These are phyloP conservation scores for Cephus pulcher DNA, from an alignment of 2,888 invertebrate species.

Conservation along the genomic window DNA sequence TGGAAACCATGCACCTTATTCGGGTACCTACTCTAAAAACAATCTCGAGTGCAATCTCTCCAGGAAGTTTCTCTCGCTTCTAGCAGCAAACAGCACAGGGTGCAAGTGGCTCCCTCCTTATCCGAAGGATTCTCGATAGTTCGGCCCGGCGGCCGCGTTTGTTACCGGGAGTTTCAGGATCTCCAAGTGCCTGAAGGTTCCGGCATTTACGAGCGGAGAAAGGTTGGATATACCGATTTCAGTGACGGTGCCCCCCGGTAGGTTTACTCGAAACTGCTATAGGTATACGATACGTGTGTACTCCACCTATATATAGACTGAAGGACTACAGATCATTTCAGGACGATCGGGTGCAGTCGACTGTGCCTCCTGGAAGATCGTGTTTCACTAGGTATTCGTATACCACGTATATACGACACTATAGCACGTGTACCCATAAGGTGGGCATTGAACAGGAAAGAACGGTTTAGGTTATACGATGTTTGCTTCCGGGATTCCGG, in stretches of 20 bases:
- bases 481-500: conserved; percentile 1
- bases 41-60: neutral
- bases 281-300: neutral
- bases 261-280: neutral
- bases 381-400: neutral
- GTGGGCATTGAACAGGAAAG: conserved; percentile 1
- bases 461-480: conserved; percentile 7
- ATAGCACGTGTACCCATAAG: neutral
- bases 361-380: neutral
- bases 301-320: neutral
- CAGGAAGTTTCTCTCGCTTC: neutral
- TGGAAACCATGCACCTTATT: neutral
- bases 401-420: neutral
- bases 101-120: neutral
- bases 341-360: neutral
- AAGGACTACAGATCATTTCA: neutral
- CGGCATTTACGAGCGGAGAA: neutral
- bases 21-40: neutral
- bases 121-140: neutral
- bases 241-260: neutral
- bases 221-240: neutral
- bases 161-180: neutral
- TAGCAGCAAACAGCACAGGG: neutral
- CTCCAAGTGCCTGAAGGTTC: neutral
- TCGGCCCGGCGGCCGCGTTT: neutral